phyloP scores from a whole-genome alignment of 2,113 vertebrate species.

The Catagonus wagneri region DNA sequence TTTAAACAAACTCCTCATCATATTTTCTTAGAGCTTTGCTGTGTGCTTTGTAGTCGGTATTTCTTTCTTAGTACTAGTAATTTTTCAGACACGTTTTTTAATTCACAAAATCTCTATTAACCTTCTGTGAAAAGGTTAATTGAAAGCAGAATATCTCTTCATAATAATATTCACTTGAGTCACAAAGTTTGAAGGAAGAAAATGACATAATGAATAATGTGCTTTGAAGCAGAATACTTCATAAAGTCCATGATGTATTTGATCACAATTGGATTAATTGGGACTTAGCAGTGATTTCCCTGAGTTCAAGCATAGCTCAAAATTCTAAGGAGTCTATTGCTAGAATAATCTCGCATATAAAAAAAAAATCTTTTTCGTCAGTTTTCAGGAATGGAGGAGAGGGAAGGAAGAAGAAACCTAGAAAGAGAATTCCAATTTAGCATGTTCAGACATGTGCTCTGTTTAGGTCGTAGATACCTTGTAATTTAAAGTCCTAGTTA shows the following conservation, averaged over 20 bases:
- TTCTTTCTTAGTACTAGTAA: not conserved
- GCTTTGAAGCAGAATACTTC: constrained; percentile 50
- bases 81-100: constrained; percentile 3
- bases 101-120: constrained; percentile 67
- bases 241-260: not conserved
- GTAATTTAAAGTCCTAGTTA: not conserved
- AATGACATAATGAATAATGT: constrained; percentile 9
- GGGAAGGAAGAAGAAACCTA: not conserved
- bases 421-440: not conserved
- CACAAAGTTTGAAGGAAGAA: constrained; percentile 29
- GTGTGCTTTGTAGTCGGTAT: not conserved
- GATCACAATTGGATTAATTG: constrained; percentile 67
- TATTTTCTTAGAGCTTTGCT: constrained; percentile 15
- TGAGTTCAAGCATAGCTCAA: constrained; percentile 50
- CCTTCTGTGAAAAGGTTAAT: constrained; percentile 74
- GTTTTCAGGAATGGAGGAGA: not conserved
- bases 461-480: not conserved
- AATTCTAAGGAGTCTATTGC: constrained; percentile 5
- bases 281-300: constrained; percentile 24
- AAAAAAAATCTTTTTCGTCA: not conserved
- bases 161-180: constrained; percentile 67
- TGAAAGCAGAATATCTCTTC: constrained; percentile 53
- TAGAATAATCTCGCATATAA: not conserved
- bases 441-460: not conserved
- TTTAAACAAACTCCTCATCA: not conserved